phyloP scores from a whole-genome alignment of 2,113 vertebrate species.

The Saiga tatarica region DNA sequence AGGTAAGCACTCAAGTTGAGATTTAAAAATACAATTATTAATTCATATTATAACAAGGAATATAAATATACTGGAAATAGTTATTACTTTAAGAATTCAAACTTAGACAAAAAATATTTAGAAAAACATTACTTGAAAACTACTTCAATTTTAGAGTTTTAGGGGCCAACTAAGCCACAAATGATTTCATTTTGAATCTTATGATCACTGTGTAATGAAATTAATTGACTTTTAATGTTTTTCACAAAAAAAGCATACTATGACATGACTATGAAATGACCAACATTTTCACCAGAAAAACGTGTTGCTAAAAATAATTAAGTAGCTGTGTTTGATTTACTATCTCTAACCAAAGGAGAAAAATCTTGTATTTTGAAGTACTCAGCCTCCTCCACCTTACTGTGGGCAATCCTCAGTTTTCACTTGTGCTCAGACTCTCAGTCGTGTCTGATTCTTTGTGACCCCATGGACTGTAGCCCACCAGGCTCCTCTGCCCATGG shows the following conservation, averaged over 20 bases:
- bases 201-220: constrained; percentile 17
- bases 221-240: constrained; percentile 53
- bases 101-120: not conserved
- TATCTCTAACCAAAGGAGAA: not conserved
- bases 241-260: not conserved
- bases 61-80: not conserved
- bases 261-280: not conserved
- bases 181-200: not conserved
- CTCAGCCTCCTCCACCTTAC: not conserved
- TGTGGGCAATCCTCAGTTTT: not conserved
- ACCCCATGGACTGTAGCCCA: not conserved
- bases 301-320: constrained; percentile 15
- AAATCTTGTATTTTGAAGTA: not conserved
- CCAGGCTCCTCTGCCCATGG: not conserved
- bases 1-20: too few species aligned
- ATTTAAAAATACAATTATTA: too few species aligned
- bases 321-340: not conserved
- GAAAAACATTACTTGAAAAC: not conserved
- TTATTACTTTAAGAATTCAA: not conserved
- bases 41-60: too few species aligned
- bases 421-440: not conserved
- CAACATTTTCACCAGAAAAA: constrained; percentile 18
- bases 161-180: not conserved
- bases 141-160: not conserved
- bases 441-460: not conserved